Evolutionary conservation across 53 echinoderm and acorn worm species (phyloP).

Genomic region (Pentamera pediparva): DNA sequence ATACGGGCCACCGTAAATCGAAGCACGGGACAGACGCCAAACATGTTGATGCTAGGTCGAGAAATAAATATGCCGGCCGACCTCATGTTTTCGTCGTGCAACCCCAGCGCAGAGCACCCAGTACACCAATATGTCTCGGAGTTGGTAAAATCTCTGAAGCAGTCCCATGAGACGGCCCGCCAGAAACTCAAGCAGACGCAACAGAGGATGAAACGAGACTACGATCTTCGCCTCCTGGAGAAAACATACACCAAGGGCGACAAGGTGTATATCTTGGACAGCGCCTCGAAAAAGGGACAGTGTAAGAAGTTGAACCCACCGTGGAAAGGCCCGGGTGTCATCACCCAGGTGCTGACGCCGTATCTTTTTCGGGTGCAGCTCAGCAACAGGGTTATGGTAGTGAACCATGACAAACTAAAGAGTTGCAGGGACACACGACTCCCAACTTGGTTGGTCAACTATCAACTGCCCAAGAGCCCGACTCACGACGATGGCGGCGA

Average conservation of each 20-base stretch:
- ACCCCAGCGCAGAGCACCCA: neutral
- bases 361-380: constrained; percentile 35
- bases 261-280: constrained; percentile 42
- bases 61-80: constrained; percentile 41
- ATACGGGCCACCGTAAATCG: constrained; percentile 40
- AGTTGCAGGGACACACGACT: constrained; percentile 29
- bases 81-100: constrained; percentile 26
- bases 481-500: neutral
- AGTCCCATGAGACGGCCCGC: constrained; percentile 26
- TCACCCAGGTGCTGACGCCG: constrained; percentile 7
- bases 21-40: constrained; percentile 30
- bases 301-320: constrained; percentile 33
- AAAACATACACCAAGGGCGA: constrained; percentile 29
- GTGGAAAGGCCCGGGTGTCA: constrained; percentile 44
- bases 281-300: constrained; percentile 17
- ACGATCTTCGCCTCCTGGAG: constrained; percentile 28
- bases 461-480: neutral
- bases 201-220: constrained; percentile 34
- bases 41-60: constrained; percentile 35
- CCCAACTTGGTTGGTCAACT: constrained; percentile 31
- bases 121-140: constrained; percentile 1
- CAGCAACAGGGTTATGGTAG: constrained; percentile 20
- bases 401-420: constrained; percentile 47
- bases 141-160: constrained; percentile 4
- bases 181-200: constrained; percentile 10